phyloP scores from a whole-genome alignment of 2,888 invertebrate genomes.

The Lapara coniferarum region DNA sequence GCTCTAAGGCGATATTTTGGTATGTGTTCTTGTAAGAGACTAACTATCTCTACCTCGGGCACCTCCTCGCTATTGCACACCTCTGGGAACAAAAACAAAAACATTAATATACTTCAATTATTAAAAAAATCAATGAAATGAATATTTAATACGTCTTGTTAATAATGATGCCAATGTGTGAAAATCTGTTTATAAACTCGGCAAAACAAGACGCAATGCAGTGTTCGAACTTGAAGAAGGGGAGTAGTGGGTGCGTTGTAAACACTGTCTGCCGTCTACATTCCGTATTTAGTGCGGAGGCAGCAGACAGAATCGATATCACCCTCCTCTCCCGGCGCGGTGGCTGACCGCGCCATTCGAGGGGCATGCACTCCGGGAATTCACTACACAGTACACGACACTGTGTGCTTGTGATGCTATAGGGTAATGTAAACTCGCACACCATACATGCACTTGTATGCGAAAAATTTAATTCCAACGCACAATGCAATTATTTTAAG shows the following conservation, averaged over 20 bases:
- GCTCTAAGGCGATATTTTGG: constrained; percentile 97
- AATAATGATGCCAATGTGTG: not conserved
- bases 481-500: too few species aligned
- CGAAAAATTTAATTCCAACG: too few species aligned
- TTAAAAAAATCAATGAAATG: not conserved
- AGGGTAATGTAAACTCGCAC: too few species aligned
- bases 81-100: constrained; percentile 85
- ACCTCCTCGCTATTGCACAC: constrained; percentile 96
- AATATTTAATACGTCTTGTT: not conserved
- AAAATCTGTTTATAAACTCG: not conserved
- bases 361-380: constrained; percentile 54
- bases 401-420: not conserved
- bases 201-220: constrained; percentile 50
- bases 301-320: constrained; percentile 78
- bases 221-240: constrained; percentile 36
- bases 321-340: constrained; percentile 53
- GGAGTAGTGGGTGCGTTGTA: constrained; percentile 33
- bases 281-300: constrained; percentile 66
- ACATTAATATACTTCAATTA: constrained; percentile 13
- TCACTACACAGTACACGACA: constrained; percentile 29
- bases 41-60: constrained; percentile 98
- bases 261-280: constrained; percentile 54
- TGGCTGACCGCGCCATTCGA: constrained; percentile 58
- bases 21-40: constrained; percentile 96
- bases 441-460: too few species aligned